Evolutionary conservation across 92 coral and sea anemone genomes (phyloP).

Genomic region (Epizoanthus scotinus): DNA sequence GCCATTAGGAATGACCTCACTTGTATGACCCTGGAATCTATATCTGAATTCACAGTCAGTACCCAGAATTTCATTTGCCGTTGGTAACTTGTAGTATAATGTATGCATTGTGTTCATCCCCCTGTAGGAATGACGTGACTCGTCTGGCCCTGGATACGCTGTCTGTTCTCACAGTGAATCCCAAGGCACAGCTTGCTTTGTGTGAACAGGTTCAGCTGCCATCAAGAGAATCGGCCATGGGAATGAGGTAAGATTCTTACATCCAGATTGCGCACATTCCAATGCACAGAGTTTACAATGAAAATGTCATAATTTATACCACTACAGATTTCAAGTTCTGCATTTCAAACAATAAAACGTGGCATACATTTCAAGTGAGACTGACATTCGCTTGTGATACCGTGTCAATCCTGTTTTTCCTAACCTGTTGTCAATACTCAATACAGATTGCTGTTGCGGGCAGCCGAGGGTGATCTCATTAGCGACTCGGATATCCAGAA

Average conservation of each 20-base stretch:
- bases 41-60: constrained; percentile 70
- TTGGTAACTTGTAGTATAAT: too few relatives aligned
- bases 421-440: not conserved
- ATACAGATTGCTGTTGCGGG: constrained; percentile 62
- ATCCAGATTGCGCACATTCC: too few relatives aligned
- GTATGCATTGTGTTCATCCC: too few relatives aligned
- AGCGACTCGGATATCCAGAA: constrained; percentile 89
- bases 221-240: constrained; percentile 74
- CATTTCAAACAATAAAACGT: too few relatives aligned
- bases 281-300: too few relatives aligned
- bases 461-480: constrained; percentile 90
- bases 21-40: constrained; percentile 71
- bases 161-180: constrained; percentile 79
- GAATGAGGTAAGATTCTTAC: constrained; percentile 68
- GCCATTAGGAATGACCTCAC: constrained; percentile 65
- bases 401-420: too few relatives aligned
- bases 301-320: too few relatives aligned
- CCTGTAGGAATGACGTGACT: constrained; percentile 63
- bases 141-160: constrained; percentile 88
- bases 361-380: too few relatives aligned
- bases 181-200: constrained; percentile 79
- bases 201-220: constrained; percentile 78
- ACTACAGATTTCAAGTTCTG: too few relatives aligned
- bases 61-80: constrained; percentile 12
- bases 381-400: too few relatives aligned